phyloP scores from a whole-genome alignment of 2,797 vertebrate species.

The Euphonia xanthogaster region DNA sequence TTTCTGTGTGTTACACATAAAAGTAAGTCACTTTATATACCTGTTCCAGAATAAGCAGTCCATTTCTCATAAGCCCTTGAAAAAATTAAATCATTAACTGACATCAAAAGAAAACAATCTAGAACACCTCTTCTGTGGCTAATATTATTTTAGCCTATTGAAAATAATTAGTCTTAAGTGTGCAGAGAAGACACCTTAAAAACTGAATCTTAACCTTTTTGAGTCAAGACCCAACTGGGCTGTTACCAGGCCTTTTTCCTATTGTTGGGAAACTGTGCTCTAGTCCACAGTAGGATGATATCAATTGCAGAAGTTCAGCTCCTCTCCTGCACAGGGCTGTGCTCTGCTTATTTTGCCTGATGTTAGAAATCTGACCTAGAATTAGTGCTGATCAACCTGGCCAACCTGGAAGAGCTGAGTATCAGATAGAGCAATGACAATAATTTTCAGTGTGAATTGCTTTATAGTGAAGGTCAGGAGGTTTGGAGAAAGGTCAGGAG shows the following conservation, averaged over 20 bases:
- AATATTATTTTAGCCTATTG: not conserved
- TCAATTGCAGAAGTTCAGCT: not conserved
- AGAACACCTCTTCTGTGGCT: not conserved
- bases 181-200: not conserved
- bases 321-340: not conserved
- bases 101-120: not conserved
- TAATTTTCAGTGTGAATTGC: not conserved
- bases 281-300: not conserved
- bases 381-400: not conserved
- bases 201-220: not conserved
- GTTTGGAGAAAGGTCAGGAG: not conserved
- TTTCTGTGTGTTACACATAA: not conserved
- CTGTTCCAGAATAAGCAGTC: not conserved
- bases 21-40: not conserved
- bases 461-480: too few species aligned
- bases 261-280: not conserved
- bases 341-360: not conserved
- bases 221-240: not conserved
- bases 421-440: not conserved
- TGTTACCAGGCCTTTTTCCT: not conserved
- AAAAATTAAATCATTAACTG: constrained; percentile 22
- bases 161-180: not conserved
- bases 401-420: not conserved
- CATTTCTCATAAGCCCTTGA: not conserved
- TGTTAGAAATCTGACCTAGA: not conserved